Percentiles rank a stretch among this genome's conserved stretches.
Evolutionary conservation across 2,113 vertebrate species (phyloP).

Genomic region (Mirounga angustirostris): DNA sequence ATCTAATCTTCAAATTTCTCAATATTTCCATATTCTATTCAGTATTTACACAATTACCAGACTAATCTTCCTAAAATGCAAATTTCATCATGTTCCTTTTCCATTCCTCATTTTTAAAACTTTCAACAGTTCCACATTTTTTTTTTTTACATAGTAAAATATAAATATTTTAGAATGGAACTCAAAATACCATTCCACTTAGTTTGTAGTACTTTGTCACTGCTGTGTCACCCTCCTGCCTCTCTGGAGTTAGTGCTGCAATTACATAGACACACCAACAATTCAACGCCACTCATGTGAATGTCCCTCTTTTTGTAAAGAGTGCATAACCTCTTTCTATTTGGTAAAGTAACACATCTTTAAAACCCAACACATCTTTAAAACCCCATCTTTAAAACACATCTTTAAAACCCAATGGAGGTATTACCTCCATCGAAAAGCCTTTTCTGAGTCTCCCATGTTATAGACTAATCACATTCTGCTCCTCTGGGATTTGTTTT

Average conservation of each 20-base stretch:
- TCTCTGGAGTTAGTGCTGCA: background rate
- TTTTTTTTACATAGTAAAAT: background rate
- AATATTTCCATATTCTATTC: background rate
- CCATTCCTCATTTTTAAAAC: background rate
- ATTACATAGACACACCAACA: background rate
- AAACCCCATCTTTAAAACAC: background rate
- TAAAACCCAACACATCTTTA: background rate
- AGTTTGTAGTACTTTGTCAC: background rate
- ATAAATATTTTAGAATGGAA: background rate
- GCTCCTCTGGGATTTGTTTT: background rate
- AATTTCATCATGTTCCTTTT: background rate
- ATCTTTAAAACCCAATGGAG: background rate
- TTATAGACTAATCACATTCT: background rate
- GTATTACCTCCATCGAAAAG: background rate
- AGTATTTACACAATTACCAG: background rate
- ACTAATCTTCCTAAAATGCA: background rate
- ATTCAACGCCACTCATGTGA: background rate
- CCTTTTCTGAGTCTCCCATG: background rate
- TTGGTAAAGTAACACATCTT: background rate
- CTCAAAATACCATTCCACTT: background rate
- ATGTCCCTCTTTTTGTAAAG: background rate
- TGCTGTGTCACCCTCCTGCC: background rate
- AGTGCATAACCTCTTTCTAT: background rate
- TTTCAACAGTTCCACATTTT: background rate
- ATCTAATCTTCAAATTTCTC: background rate